Evolutionary conservation across 2,113 vertebrate genomes (phyloP), one percentile per base, ranked within the genome.

Genomic region (Vulpes lagopus): DNA sequence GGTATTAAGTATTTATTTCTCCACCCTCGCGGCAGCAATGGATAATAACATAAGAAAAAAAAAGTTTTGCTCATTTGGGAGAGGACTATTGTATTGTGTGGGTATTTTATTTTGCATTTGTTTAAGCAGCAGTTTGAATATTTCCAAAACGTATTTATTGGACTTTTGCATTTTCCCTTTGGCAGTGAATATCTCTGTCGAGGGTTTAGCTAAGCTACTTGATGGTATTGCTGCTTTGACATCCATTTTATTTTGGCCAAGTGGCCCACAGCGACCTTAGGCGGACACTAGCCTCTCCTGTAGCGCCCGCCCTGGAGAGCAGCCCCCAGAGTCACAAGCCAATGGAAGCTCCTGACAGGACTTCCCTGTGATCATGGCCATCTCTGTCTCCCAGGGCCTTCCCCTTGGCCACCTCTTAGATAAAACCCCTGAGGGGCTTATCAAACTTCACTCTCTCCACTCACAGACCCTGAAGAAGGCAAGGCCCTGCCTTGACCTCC

Each of bases 31-130:
- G 57, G 11, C 95, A 96, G 82, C 4, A 82, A 32, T 65, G 17
- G n/a, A 27, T 67, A 78, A 86, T 51, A 22, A 1, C 8, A 32
- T 38, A n/a, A 73, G 12, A 71, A 80, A 38, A 35, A 38, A 32
- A 55, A 71, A 25, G 8, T 2, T 59, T 38, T 74, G 8, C 11
- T 87, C 8, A 62, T 83, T 78, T 92, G 57, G 2, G 67, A 89
- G 51, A 16, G 35, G 49, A 89, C 65, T 69, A 89, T 30, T 5
- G 10, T 67, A 69, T n/a, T 92, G 10, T 35, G 35, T 67, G 89
- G 22, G 9, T 64, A 53, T 91, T 86, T 95, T 80, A 91, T 87
- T 89, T 92, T 89, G 8, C 11, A 65, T 95, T 95, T 89, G 7
- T 91, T 93, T 93, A 96, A 88, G 9, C 7, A 85, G 23, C 10